Evolutionary conservation across 1,140 invertebrate species (phyloP), one percentile per base, ranked within the genome.

Genomic region (Pseudomyrmex cubaensis): DNA sequence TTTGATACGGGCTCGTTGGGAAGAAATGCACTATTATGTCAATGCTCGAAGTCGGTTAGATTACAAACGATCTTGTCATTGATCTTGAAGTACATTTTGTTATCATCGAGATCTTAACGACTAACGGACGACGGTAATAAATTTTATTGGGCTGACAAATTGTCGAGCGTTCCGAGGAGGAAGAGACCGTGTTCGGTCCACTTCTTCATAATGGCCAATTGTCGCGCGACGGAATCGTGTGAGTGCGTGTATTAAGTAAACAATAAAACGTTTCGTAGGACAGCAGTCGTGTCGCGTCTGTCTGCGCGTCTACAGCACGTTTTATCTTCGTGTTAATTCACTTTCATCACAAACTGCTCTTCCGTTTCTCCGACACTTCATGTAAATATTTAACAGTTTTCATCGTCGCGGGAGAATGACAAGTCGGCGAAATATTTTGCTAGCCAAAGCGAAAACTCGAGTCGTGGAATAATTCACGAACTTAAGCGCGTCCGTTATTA

Each of bases 71-170:
- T 84, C 64, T 66, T 77, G 17, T 75, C 50, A 57, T 48, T 57
- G 46, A 22, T 73, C 72, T 25, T 52, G 61, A 17, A 22, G 20
- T 74, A 61, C 57, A 57, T 46, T 50, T 54, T 46, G 20, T 52
- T 57, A 59, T 80, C 69, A 72, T 85, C 69, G 2, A 62, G 72
- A 87, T 87, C 80, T 77, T 59, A 57, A 69, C 62, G 25, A 78
- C n/a, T 82, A 77, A 92, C 92, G 92, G 92, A 92, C 91, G 92
- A 87, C 77, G 64, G 87, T 86, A 93, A 93, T 93, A 92, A 92
- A 92, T 90, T 90, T 90, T 85, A 92, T 92, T 92, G 89, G 86
- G 63, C 90, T 84, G 87, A 90, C 90, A 93, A 92, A 92, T 92
- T 91, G 90, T 86, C 90, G 62, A 61, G 48, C 54, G 84, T 85